These are phyloP conservation scores for Capromys pilorides DNA, from an alignment of 2,797 vertebrate species.

Conservation along the genomic window DNA sequence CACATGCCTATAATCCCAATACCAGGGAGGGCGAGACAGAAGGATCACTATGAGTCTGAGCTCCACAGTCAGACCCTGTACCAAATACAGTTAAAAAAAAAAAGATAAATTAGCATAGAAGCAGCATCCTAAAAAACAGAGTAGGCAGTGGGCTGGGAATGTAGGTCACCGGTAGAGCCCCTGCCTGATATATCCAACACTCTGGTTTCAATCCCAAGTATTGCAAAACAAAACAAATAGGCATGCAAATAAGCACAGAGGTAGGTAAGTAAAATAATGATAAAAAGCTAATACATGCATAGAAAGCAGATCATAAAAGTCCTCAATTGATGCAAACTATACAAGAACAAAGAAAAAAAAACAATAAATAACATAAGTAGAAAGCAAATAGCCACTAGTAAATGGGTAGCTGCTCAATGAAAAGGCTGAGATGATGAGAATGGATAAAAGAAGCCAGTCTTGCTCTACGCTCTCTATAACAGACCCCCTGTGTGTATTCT, in stretches of 20 bases:
- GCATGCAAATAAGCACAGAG: background rate
- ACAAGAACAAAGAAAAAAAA: background rate
- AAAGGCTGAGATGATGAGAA: background rate
- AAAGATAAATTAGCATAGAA: no score
- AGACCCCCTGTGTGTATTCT: background rate
- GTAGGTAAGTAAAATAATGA: background rate
- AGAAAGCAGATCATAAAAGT: background rate
- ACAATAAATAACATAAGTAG: background rate
- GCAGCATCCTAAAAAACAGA: background rate
- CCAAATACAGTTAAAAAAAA: no score
- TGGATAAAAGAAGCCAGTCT: background rate
- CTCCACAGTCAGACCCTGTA: no score
- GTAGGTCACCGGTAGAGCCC: background rate
- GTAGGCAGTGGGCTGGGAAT: background rate
- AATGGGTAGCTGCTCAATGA: background rate
- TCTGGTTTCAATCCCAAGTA: background rate
- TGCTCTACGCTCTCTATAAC: background rate
- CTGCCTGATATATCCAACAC: background rate
- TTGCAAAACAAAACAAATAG: background rate
- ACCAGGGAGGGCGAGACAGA: no score
- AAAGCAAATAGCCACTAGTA: background rate
- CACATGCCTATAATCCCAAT: no score
- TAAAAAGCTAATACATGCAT: background rate
- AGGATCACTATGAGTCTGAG: no score
- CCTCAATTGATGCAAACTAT: background rate